Evolutionary conservation across 2,113 vertebrate genomes (phyloP), one percentile per base, ranked within the genome.

Genomic region (Girardinichthys multiradiatus): DNA sequence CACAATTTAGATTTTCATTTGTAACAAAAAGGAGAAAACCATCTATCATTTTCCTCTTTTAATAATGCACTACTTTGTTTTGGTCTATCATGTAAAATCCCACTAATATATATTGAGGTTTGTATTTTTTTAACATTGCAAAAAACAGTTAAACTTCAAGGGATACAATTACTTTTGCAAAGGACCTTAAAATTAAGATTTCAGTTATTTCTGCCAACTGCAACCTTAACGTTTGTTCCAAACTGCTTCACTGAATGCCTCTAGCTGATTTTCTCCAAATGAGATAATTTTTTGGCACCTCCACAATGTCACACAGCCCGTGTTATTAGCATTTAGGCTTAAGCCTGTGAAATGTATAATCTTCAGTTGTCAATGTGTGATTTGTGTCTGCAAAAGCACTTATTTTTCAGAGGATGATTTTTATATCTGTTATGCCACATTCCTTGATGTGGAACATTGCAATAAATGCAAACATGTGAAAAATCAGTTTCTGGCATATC

Each of bases 391-490:
- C 61, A 77, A 81, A 74, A 63, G 63, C 48, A 33, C 64, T 48
- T 2, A 27, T 72, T 72, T 81, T 74, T 82, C 39, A 37, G 29
- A 0, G 15, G 71, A 13, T 70, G 31, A 62, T 42, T 70, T 60
- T 70, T 37, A 78, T 80, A 80, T 74, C 61, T 28, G 69, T n/a
- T 58, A 45, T 68, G 66, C 58, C 28, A 69, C 64, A 64, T 79
- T 85, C 68, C 65, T 74, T 48, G 65, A 85, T 82, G 75, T 65
- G 57, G 42, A 82, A 74, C 61, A 61, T 76, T 80, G 76, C 82
- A 88, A 90, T 86, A 70, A 87, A 74, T 58, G 63, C 21, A 59
- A 84, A 69, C 39, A 66, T 33, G 62, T 48, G 51, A 24, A 73
- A 62, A 51, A 70, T 63, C 37, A 39, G 29, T 45, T 45, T 31